These are phyloP conservation scores for Pogonognathellus flavescens DNA, from an alignment of 1,140 invertebrate species.

Conservation along the genomic window DNA sequence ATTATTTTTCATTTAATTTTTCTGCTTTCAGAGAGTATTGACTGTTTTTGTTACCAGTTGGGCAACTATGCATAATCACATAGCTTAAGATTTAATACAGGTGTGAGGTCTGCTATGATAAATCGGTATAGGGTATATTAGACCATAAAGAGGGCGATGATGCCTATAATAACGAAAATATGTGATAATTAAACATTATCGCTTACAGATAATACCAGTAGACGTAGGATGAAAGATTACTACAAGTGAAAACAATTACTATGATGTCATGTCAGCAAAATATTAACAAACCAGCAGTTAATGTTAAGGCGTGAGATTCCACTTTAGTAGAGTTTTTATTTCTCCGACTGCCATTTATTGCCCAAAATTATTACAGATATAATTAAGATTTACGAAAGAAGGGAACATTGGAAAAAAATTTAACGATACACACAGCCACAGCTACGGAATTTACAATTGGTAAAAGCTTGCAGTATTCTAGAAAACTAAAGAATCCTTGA, in stretches of 20 bases:
- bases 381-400: not conserved
- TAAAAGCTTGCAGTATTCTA: no score
- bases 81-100: slow-evolving; percentile 20
- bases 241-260: not conserved
- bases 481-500: slow-evolving; percentile 26
- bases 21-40: not conserved
- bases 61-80: slow-evolving; percentile 3
- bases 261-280: not conserved
- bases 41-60: slow-evolving; percentile 11
- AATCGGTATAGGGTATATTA: not conserved
- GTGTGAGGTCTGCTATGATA: slow-evolving; percentile 3
- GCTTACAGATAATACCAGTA: no score
- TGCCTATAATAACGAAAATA: no score
- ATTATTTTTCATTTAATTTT: slow-evolving; percentile 4
- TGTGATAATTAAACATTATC: no score
- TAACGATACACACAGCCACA: not conserved
- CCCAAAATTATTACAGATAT: not conserved
- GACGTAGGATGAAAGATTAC: no score
- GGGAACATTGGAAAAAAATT: slow-evolving; percentile 21
- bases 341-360: slow-evolving; percentile 3
- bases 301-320: not conserved
- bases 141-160: no score
- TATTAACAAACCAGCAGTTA: not conserved
- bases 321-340: not conserved
- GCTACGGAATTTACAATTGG: no score